A percentile compares a stretch with the other conserved stretches of the same genome.
phyloP scores from a whole-genome alignment of 2,888 invertebrate genomes.

The Candidula unifasciata region DNA sequence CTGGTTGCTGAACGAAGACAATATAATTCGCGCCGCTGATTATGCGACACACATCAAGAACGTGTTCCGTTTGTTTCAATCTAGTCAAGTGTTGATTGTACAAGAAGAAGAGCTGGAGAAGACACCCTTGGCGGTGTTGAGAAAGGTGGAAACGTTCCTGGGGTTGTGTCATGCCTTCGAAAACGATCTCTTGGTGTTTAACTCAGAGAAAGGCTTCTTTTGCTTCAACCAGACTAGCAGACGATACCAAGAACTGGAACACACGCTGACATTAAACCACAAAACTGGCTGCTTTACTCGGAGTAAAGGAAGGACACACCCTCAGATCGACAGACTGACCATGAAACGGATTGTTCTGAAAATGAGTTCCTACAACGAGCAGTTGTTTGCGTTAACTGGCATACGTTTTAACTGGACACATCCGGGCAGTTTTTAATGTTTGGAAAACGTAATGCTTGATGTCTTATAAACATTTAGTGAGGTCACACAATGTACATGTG shows the following conservation, averaged over 20 bases:
- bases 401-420: conserved; percentile 29
- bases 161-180: neutral
- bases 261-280: neutral
- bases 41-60: neutral
- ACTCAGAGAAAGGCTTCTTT: conserved; percentile 29
- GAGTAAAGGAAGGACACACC: conserved; percentile 27
- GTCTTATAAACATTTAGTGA: too few relatives aligned
- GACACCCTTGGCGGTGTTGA: conserved; percentile 20
- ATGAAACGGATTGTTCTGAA: neutral
- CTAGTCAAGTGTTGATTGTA: conserved; percentile 10
- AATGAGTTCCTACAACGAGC: neutral
- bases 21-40: neutral
- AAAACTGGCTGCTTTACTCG: neutral
- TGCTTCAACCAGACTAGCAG: conserved; percentile 26
- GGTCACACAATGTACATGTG: too few relatives aligned
- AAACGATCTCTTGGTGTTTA: conserved; percentile 23
- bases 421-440: neutral
- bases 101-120: conserved; percentile 22
- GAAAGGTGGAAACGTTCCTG: neutral
- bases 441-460: too few relatives aligned
- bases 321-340: neutral
- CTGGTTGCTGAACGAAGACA: neutral
- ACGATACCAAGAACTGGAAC: neutral
- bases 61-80: neutral
- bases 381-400: neutral